Conservation (phyloP, 2,113 vertebrate genomes). For the Terrapene triunguis region DNA sequence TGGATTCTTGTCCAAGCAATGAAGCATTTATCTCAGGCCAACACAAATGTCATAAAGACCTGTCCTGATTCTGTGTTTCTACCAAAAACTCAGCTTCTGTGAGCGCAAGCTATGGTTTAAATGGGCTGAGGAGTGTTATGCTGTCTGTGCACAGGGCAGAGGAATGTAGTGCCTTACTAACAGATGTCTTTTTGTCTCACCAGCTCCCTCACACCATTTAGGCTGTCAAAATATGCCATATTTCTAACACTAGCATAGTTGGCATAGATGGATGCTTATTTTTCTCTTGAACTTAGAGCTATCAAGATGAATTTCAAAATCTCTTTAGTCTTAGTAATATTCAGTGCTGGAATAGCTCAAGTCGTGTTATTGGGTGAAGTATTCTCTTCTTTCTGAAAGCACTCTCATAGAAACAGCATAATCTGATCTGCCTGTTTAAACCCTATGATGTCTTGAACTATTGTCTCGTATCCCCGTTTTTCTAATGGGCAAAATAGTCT, state of each 20-base stretch:
- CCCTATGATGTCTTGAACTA: background rate
- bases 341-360: background rate
- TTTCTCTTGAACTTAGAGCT: background rate
- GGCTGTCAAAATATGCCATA: background rate
- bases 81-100: background rate
- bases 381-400: background rate
- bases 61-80: background rate
- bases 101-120: background rate
- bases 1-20: no score
- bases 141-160: background rate
- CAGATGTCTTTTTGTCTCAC: background rate
- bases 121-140: fast-evolving
- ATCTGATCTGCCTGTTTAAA: background rate
- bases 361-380: background rate
- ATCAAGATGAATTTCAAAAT: background rate
- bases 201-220: background rate
- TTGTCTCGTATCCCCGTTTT: background rate
- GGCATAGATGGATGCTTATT: background rate
- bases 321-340: background rate
- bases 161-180: background rate
- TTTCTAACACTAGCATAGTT: background rate
- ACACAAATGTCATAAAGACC: background rate
- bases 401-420: background rate
- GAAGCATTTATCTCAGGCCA: background rate
- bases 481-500: background rate